phyloP scores from a whole-genome alignment of 1,140 invertebrate species.

The Apis laboriosa region DNA sequence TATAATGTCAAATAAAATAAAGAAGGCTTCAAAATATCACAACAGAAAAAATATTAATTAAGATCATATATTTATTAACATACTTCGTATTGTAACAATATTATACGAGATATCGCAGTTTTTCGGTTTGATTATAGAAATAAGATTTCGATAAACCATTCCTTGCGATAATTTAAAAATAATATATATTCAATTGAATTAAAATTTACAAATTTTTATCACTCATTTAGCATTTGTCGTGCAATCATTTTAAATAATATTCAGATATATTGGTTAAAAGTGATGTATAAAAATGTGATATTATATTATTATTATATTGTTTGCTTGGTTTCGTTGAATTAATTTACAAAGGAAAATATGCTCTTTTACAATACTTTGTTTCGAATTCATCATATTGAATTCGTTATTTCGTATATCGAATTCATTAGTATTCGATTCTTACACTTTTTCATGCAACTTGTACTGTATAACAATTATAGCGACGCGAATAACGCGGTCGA shows the following conservation, averaged over 20 bases:
- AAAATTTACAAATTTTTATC: slow-evolving; percentile 13
- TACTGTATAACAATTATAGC: background rate
- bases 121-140: slow-evolving; percentile 11
- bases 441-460: background rate
- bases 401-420: background rate
- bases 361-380: background rate
- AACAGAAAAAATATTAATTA: background rate
- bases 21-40: background rate
- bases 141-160: slow-evolving; percentile 14
- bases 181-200: slow-evolving; percentile 21
- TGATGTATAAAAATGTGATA: slow-evolving; percentile 63
- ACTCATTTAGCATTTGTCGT: background rate
- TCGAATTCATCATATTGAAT: background rate
- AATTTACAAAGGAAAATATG: background rate
- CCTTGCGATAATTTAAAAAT: slow-evolving; percentile 5
- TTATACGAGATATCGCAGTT: slow-evolving; percentile 24
- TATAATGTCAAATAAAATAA: no score
- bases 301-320: background rate
- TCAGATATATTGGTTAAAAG: slow-evolving; percentile 50
- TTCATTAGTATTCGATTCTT: background rate
- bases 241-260: slow-evolving; percentile 17
- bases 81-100: slow-evolving; percentile 60
- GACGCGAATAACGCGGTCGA: background rate
- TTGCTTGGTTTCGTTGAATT: background rate
- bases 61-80: slow-evolving; percentile 61